Percentiles rank a stretch among this genome's conserved stretches.
Conservation (phyloP, 2,888 invertebrate species). For the Cartodere bifasciata region DNA sequence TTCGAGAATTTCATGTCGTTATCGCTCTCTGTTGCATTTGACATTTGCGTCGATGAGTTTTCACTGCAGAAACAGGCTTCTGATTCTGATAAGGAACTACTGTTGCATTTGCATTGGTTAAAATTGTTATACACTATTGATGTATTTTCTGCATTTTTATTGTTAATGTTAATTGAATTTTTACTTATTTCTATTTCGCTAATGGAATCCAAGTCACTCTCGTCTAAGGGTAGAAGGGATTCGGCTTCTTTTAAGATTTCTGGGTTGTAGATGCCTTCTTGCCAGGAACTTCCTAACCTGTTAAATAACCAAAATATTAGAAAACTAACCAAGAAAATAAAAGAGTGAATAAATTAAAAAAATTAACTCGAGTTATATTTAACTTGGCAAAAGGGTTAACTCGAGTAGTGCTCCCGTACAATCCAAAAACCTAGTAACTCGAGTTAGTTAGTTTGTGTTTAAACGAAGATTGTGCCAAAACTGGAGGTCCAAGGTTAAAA, state of each 20-base stretch:
- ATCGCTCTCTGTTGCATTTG: constrained; percentile 21
- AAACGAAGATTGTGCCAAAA: no score
- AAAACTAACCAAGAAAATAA: no score
- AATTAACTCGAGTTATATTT: no score
- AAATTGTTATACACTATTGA: not conserved
- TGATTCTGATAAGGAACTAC: constrained; percentile 22
- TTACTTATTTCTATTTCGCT: constrained; percentile 3
- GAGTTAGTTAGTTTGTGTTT: no score
- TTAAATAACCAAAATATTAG: constrained; percentile 13
- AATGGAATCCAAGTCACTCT: no score
- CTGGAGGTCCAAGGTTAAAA: no score
- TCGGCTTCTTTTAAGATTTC: constrained; percentile 36
- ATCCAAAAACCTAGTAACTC: no score
- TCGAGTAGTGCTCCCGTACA: no score
- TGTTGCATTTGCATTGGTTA: constrained; percentile 18
- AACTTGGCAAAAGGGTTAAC: no score
- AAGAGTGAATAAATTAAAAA: no score
- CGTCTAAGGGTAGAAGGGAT: constrained; percentile 33
- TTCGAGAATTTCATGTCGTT: constrained; percentile 19
- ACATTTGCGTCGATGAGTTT: constrained; percentile 14
- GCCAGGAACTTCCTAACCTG: constrained; percentile 42
- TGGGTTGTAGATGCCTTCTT: constrained; percentile 39
- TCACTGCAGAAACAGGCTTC: constrained; percentile 15
- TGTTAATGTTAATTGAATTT: constrained; percentile 5
- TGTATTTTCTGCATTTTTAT: not conserved